Conservation (phyloP, 2,888 invertebrate genomes). For the Trachelus troglodyta region DNA sequence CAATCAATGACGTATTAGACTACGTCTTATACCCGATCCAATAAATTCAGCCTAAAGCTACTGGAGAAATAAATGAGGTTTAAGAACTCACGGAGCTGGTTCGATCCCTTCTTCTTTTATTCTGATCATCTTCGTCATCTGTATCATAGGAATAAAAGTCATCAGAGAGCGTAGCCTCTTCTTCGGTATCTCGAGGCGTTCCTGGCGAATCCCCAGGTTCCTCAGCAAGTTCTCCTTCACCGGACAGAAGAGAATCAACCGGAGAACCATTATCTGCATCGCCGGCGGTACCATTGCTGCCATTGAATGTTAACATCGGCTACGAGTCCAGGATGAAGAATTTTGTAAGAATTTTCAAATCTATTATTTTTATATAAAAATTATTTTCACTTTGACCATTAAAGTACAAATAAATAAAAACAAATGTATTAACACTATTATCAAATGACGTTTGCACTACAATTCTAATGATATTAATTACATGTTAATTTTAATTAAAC, state of each 20-base stretch:
- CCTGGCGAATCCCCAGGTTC: slow-evolving; percentile 56
- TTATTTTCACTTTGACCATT: neutral
- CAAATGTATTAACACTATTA: too few relatives aligned
- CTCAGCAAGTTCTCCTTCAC: slow-evolving; percentile 54
- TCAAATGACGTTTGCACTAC: neutral
- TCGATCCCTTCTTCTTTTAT: slow-evolving; percentile 54
- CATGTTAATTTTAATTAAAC: neutral
- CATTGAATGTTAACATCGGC: slow-evolving; percentile 56
- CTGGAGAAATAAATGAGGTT: neutral
- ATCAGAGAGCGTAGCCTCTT: slow-evolving; percentile 73
- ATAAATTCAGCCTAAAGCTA: neutral
- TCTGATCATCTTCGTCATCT: slow-evolving; percentile 76
- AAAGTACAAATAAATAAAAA: neutral
- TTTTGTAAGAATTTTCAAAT: neutral
- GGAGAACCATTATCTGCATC: slow-evolving; percentile 55
- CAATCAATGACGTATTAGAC: neutral
- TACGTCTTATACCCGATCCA: neutral
- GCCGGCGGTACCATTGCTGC: slow-evolving; percentile 27
- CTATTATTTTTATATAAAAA: neutral
- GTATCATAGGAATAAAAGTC: slow-evolving; percentile 84
- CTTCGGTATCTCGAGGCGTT: slow-evolving; percentile 66
- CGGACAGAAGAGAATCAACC: slow-evolving; percentile 56
- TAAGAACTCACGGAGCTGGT: slow-evolving; percentile 26
- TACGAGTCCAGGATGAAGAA: slow-evolving; percentile 24
- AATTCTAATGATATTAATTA: neutral